Evolutionary conservation across 2,888 invertebrate species (phyloP).

Genomic region (Tuta absoluta): DNA sequence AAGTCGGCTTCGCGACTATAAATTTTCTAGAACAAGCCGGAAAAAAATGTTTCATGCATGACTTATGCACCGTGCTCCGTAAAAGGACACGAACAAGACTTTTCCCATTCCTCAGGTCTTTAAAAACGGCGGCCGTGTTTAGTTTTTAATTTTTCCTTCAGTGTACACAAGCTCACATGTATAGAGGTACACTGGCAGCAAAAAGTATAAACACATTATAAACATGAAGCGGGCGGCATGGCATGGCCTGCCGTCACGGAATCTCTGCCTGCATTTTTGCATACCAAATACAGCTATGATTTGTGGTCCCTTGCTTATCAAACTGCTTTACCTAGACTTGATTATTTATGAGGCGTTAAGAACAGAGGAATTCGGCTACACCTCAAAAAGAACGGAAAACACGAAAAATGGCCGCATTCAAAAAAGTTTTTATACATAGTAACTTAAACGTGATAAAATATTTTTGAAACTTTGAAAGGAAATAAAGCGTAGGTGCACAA

Average conservation of each 20-base stretch:
- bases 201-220: conserved; percentile 71
- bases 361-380: conserved; percentile 20
- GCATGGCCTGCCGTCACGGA: conserved; percentile 72
- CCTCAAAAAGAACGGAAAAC: not conserved
- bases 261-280: conserved; percentile 75
- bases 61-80: conserved; percentile 16
- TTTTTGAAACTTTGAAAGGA: not conserved
- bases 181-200: conserved; percentile 46
- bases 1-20: conserved; percentile 8
- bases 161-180: conserved; percentile 60
- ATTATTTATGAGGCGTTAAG: conserved; percentile 44
- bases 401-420: too few species aligned
- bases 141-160: conserved; percentile 55
- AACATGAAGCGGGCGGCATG: conserved; percentile 65
- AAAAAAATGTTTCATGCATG: conserved; percentile 21
- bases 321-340: conserved; percentile 44
- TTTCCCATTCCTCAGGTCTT: conserved; percentile 14
- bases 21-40: conserved; percentile 15
- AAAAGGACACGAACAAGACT: conserved; percentile 22
- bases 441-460: too few species aligned
- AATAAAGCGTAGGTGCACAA: not conserved
- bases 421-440: too few species aligned
- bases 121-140: conserved; percentile 39
- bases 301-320: conserved; percentile 61
- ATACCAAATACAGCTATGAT: conserved; percentile 70